Base-by-base conservation (phyloP, 2,113 vertebrate species). In the Anoplopoma fimbria region DNA sequence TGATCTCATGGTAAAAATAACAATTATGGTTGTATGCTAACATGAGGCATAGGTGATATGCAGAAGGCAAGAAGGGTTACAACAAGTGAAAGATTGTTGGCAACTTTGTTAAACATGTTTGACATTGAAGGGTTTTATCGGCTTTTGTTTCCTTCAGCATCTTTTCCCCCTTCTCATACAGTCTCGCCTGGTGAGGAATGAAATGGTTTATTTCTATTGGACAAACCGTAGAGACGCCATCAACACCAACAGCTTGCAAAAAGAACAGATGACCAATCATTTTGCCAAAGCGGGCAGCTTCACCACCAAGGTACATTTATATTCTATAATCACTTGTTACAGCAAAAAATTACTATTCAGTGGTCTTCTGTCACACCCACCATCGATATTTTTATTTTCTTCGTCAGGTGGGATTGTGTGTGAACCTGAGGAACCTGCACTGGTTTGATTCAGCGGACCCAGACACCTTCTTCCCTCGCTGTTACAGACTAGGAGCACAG, bases 391-490 rank as follows among this genome's bases (percentile, higher is more conserved):
- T 58, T 2, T 63, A 17, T 61, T 69, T 33, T 25, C 2, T 57
- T 6, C 67, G 8, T 77, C 87, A 99, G 97, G 95, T 95, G 49
- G 97, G 97, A 14, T 93, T 98, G 29, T 98, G 97, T 83, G 91
- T 96, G 73, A 97, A 94, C 87, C 93, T 99, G 61, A 95, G 95
- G 79, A 97, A 97, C 74, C 91, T 97, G 78, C 93, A 91, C 0
- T 98, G 96, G 97, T 97, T 97, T 2, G 95, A 96, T n/a, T 92
- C 96, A 49, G 95, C 93, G 0, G 95, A 98, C 82, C 95, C 96
- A 0, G 92, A 96, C 75, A 90, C 94, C 7, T 98, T 98, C 89
- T 99, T 99, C 82, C 97, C 97, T 1, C 96, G 97, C 42, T 98
- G 97, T 92, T 97, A 98, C 90, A 95, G 94, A 55, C 92, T 97